These are phyloP conservation scores for Adelges cooleyi DNA, from an alignment of 1,140 invertebrate species.

Conservation along the genomic window DNA sequence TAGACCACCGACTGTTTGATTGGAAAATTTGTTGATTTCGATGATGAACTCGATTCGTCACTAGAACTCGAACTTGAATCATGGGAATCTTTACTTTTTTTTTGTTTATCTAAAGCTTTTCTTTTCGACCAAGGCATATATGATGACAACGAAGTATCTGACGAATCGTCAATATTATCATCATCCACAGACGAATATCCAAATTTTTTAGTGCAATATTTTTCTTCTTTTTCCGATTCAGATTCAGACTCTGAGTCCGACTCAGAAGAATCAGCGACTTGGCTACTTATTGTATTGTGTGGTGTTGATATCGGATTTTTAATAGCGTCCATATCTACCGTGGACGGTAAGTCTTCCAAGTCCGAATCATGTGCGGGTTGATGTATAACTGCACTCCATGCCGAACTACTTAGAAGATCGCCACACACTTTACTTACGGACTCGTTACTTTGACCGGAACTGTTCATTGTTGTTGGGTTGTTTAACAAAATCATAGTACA, in stretches of 20 bases:
- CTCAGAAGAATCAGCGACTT: constrained; percentile 30
- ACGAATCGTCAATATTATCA: constrained; percentile 25
- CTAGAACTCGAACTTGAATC: constrained; percentile 22
- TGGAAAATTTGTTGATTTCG: constrained; percentile 3
- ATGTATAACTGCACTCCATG: constrained; percentile 39
- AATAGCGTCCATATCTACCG: constrained; percentile 42
- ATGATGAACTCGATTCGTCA: constrained; percentile 23
- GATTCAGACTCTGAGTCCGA: constrained; percentile 33
- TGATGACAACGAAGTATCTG: constrained; percentile 20
- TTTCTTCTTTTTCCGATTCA: constrained; percentile 30
- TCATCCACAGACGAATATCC: constrained; percentile 16
- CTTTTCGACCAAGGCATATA: constrained; percentile 20
- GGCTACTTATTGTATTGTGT: constrained; percentile 21
- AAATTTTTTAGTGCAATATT: constrained; percentile 28
- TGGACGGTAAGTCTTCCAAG: constrained; percentile 40
- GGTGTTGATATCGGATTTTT: constrained; percentile 35
- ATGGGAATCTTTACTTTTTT: constrained; percentile 16
- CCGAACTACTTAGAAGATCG: constrained; percentile 36
- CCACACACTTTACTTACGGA: constrained; percentile 25
- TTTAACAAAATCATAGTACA: constrained; percentile 21
- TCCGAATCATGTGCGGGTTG: constrained; percentile 39
- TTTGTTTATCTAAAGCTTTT: constrained; percentile 5
- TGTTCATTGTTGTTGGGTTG: constrained; percentile 12
- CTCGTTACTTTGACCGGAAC: constrained; percentile 23
- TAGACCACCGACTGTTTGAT: neutral